Evolutionary conservation across 2,797 vertebrate genomes (phyloP), one percentile per base, ranked within the genome.

Genomic region (Moxostoma hubbsi): DNA sequence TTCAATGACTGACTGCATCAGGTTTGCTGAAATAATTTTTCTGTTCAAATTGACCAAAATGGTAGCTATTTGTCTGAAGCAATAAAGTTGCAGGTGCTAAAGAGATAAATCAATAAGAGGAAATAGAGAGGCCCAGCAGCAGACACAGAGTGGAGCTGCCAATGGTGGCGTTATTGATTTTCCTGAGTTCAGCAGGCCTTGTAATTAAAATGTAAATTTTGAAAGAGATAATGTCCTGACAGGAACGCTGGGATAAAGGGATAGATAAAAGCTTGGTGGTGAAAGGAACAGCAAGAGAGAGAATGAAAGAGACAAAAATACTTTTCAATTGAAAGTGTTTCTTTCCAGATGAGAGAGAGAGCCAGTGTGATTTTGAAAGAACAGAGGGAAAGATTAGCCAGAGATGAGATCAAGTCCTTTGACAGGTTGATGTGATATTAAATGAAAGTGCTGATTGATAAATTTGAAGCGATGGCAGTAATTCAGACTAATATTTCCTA

Each of bases 161-260:
- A 89, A 93, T 88, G 93, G 94, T 93, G 94, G 93, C 93, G 89
- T 90, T 96, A 98, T 98, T 94, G 97, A 99, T 98, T 96, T 95
- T 91, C 88, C 89, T 90, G 92, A 93, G 94, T 96, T 96, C 96
- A 96, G 95, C 96, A 96, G 95, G 95, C 94, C 95, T 97, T 96
- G 96, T 98, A 98, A 99, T 99, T 99, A 99, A 99, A 98, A 99
- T 98, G 97, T 98, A 98, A 99, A 99, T 99, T 96, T 95, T 96
- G 95, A 96, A 94, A 95, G 94, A 96, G 97, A 97, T 96, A 96
- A 95, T 93, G 95, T 97, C 95, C 96, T 97, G 96, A 96, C 95
- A 97, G 96, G 94, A 96, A 94, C 75, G 93, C 93, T 90, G 91
- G 96, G 96, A 97, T 96, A 96, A 96, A 92, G 93, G 89, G 86